Percentiles rank a stretch among this genome's conserved stretches.
Conservation (phyloP, 2,888 invertebrate species). For the Dioctria rufipes region DNA sequence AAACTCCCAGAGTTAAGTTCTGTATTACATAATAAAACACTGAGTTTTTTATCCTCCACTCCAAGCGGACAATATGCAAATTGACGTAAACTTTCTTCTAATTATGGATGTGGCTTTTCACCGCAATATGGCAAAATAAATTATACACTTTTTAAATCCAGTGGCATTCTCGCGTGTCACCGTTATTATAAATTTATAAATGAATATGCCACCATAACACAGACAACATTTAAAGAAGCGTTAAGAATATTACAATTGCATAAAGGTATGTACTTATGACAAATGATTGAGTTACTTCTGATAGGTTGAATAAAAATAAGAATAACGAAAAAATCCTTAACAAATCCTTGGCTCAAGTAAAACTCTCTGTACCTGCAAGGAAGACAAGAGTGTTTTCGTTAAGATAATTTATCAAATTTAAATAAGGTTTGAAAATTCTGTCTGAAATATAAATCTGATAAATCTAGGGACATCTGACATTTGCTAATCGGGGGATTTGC, state of each 20-base stretch:
- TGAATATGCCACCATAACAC: slow-evolving; percentile 28
- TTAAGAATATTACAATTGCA: slow-evolving; percentile 36
- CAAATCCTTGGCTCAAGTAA: too few relatives aligned
- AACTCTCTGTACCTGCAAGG: too few relatives aligned
- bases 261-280: slow-evolving; percentile 21
- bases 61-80: slow-evolving; percentile 7
- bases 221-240: slow-evolving; percentile 17
- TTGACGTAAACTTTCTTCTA: slow-evolving; percentile 21
- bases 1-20: too few relatives aligned
- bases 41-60: too few relatives aligned
- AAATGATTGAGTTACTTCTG: slow-evolving; percentile 18
- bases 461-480: too few relatives aligned
- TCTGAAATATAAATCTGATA: too few relatives aligned
- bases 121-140: slow-evolving; percentile 45
- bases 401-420: too few relatives aligned
- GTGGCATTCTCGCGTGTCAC: slow-evolving; percentile 30
- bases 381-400: too few relatives aligned
- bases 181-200: slow-evolving; percentile 25
- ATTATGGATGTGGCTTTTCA: slow-evolving; percentile 10
- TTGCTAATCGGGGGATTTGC: too few relatives aligned
- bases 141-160: slow-evolving; percentile 22
- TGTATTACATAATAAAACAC: too few relatives aligned
- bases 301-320: background rate
- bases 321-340: too few relatives aligned
- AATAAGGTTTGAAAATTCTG: too few relatives aligned